Conservation (phyloP, 2,888 invertebrate genomes). For the Dimorphilus gyrociliatus region DNA sequence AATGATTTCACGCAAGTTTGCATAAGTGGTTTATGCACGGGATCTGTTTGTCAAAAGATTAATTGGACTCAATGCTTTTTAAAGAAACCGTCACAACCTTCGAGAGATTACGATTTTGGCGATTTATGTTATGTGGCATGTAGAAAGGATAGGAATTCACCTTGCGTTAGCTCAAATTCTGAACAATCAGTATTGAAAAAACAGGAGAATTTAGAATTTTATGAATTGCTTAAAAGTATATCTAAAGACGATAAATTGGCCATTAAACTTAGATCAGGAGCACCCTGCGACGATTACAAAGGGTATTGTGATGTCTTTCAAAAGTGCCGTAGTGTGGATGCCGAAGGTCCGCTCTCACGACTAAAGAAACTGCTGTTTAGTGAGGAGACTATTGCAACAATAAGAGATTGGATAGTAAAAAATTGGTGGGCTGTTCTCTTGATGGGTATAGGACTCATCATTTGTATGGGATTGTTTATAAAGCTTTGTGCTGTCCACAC, state of each 20-base stretch:
- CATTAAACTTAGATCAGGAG: too few relatives aligned
- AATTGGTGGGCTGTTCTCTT: slow-evolving; percentile 54
- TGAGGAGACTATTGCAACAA: slow-evolving; percentile 64
- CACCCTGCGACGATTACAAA: slow-evolving; percentile 91
- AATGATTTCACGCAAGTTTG: slow-evolving; percentile 90
- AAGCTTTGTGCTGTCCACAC: slow-evolving; percentile 99
- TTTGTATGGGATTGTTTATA: slow-evolving; percentile 93
- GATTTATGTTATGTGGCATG: slow-evolving; percentile 88
- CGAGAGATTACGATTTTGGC: slow-evolving; percentile 60
- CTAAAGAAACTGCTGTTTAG: slow-evolving; percentile 88
- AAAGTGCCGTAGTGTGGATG: slow-evolving; percentile 93
- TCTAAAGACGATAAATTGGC: too few relatives aligned
- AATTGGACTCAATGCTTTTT: slow-evolving; percentile 85
- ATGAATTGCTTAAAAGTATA: too few relatives aligned
- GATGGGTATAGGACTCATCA: slow-evolving; percentile 72
- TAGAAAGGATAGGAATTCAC: too few relatives aligned
- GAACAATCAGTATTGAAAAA: too few relatives aligned
- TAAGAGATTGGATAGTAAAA: slow-evolving; percentile 79
- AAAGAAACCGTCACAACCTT: too few relatives aligned
- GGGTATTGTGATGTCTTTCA: slow-evolving; percentile 99
- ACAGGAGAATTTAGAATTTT: too few relatives aligned
- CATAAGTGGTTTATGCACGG: slow-evolving; percentile 85
- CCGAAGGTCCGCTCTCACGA: slow-evolving; percentile 88
- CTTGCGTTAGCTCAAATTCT: too few relatives aligned
- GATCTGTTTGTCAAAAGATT: slow-evolving; percentile 86